These are phyloP conservation scores for Lomographa bimaculata DNA, from an alignment of 2,888 invertebrate species.

Conservation along the genomic window DNA sequence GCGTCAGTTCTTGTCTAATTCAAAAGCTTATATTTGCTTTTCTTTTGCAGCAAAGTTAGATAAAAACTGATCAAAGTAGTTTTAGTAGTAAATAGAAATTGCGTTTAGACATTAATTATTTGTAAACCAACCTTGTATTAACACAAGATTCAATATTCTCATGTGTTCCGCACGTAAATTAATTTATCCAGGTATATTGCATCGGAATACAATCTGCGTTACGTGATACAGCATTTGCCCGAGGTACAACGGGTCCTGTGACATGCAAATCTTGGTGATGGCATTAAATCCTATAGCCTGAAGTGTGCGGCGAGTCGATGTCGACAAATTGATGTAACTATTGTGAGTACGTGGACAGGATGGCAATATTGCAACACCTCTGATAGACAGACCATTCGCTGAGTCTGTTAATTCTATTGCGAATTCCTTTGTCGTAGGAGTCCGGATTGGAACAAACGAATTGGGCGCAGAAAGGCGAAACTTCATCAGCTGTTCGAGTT, in stretches of 20 bases:
- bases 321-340: conserved; percentile 71
- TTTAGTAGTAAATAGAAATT: too few species aligned
- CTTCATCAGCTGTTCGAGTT: conserved; percentile 30
- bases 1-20: too few species aligned
- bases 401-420: conserved; percentile 61
- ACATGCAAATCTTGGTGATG: conserved; percentile 82
- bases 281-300: conserved; percentile 75
- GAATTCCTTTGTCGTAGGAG: conserved; percentile 53
- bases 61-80: too few species aligned
- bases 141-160: conserved; percentile 21
- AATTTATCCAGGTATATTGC: conserved; percentile 58
- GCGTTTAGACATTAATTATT: too few species aligned
- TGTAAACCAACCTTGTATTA: conserved; percentile 4
- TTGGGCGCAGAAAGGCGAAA: conserved; percentile 34
- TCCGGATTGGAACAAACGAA: conserved; percentile 50
- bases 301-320: conserved; percentile 59
- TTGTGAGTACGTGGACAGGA: conserved; percentile 51
- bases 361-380: conserved; percentile 47
- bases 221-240: conserved; percentile 60
- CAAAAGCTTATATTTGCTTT: too few species aligned
- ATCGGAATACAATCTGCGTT: conserved; percentile 55
- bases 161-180: conserved; percentile 46
- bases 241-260: conserved; percentile 64
- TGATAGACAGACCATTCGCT: conserved; percentile 44
- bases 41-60: too few species aligned